Base-by-base conservation (phyloP, 2,113 vertebrate genomes). In the Glaucomys volans region DNA sequence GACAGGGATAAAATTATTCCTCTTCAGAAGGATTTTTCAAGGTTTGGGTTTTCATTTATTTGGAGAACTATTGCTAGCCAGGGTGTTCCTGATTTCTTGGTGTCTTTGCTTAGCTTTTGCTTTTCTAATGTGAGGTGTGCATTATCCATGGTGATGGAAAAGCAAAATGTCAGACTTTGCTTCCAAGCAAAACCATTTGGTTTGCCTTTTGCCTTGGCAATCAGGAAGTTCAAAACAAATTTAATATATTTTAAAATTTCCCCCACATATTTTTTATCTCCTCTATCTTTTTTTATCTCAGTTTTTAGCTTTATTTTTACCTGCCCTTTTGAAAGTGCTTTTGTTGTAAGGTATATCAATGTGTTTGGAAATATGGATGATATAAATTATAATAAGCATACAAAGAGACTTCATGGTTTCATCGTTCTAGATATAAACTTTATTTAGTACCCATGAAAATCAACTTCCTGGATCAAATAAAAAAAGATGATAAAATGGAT, bases 361-460 rank as follows among this genome's bases (percentile, higher is more conserved):
- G 35, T 87, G 16, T 91, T 96, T 97, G 26, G 82, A 95, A 95
- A 82, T 84, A 85, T 3, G 74, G 69, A 47, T 91, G 59, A n/a
- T 54, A 40, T 89, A 85, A 89, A 91, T 72, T 96, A n/a, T 66
- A 94, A 91, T 89, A 94, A 95, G 26, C n/a, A 50, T 90, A 86
- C 80, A 87, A 93, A 95, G 40, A 94, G 44, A 74, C 94, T 87
- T 93, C 40, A 82, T 57, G 44, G 47, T 94, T 91, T 97, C 42
- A 91, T 91, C 82, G 93, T 95, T 95, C 30, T 76, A 75, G 62
- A 95, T 95, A 94, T 81, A 97, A 96, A 96, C 77, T 95, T 96
- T 96, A 97, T 95, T 98, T 97, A 95, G 89, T 83, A 76, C 18
- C 69, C 86, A 95, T 92, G 96, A 96, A 97, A 97, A 93, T 91